phyloP scores from a whole-genome alignment of 1,140 invertebrate genomes.

The Euglossa dilemma region DNA sequence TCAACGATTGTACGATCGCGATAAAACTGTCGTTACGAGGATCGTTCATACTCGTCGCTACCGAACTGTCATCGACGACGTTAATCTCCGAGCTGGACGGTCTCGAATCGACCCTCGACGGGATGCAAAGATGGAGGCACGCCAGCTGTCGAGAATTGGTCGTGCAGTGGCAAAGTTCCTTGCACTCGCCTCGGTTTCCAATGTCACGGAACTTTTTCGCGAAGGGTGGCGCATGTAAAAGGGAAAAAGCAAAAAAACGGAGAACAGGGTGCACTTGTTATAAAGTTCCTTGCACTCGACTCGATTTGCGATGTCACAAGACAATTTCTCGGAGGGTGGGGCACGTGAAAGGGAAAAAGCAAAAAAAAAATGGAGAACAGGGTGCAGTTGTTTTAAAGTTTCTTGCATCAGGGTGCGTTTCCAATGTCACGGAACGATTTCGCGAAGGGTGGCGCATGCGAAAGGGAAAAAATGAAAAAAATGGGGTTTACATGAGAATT shows the following conservation, averaged over 20 bases:
- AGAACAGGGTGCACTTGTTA: background rate
- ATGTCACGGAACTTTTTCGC: background rate
- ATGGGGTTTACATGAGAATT: too few relatives aligned
- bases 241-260: background rate
- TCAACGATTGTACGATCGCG: too few relatives aligned
- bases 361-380: too few relatives aligned
- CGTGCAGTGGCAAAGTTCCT: slow-evolving; percentile 16
- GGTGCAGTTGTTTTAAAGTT: too few relatives aligned
- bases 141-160: background rate
- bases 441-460: too few relatives aligned
- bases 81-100: background rate
- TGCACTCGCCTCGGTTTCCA: slow-evolving; percentile 3
- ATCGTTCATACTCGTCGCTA: background rate
- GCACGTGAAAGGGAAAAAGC: too few relatives aligned
- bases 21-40: background rate
- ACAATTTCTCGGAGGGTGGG: too few relatives aligned
- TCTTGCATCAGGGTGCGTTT: too few relatives aligned
- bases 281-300: too few relatives aligned
- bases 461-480: too few relatives aligned
- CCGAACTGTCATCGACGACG: background rate
- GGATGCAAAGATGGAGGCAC: slow-evolving; percentile 7
- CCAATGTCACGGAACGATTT: too few relatives aligned
- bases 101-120: background rate
- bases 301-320: too few relatives aligned
- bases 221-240: background rate